Evolutionary conservation across 2,797 vertebrate genomes (phyloP).

Genomic region (Oryzias dopingdopingensis): DNA sequence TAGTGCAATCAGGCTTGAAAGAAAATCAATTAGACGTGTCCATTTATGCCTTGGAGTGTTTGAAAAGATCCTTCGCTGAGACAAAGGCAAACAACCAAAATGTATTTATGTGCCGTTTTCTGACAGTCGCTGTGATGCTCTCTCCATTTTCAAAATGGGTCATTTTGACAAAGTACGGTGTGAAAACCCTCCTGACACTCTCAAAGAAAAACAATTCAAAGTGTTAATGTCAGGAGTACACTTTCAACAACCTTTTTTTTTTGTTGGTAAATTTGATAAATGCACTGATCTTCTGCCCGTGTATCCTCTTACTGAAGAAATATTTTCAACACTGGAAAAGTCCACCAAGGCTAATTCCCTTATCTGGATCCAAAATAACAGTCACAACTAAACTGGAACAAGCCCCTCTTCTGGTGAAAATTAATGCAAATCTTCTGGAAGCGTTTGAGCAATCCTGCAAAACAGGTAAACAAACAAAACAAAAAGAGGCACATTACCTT

Average conservation of each 20-base stretch:
- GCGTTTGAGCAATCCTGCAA: no score
- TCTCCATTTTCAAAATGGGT: no score
- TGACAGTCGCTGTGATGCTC: no score
- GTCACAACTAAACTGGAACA: no score
- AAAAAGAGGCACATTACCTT: no score
- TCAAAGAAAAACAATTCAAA: background rate
- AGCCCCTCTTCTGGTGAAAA: no score
- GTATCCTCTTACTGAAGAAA: background rate
- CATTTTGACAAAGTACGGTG: no score
- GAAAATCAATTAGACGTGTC: conserved; percentile 98
- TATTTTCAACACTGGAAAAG: background rate
- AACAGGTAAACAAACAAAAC: no score
- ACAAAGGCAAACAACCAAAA: conserved; percentile 83
- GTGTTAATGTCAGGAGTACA: background rate
- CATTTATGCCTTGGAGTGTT: conserved; percentile 90
- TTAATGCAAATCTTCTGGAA: no score
- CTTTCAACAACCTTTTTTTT: background rate
- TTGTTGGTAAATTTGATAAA: background rate
- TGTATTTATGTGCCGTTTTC: conserved; percentile 48
- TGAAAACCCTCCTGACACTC: no score
- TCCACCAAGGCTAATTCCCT: no score
- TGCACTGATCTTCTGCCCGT: background rate
- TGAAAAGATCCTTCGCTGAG: conserved; percentile 83
- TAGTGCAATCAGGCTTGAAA: conserved; percentile 95
- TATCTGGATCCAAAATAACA: no score